Percentiles rank a stretch among this genome's conserved stretches.
Evolutionary conservation across 1,140 invertebrate species (phyloP).

Genomic region (Lethrus apterus): DNA sequence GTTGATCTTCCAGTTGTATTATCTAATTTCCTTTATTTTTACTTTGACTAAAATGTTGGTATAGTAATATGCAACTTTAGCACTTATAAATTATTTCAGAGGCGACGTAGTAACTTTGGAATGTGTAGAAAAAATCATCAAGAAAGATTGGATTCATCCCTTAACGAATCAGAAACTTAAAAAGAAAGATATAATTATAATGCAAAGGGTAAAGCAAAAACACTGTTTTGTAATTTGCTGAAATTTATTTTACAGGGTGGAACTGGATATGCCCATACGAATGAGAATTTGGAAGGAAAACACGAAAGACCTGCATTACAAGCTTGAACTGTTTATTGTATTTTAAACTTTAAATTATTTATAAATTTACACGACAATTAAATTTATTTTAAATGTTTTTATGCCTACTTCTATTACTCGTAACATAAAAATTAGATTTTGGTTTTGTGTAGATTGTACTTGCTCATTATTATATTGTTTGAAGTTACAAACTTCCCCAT

Average conservation of each 20-base stretch:
- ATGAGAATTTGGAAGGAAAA: constrained; percentile 74
- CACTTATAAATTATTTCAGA: constrained; percentile 54
- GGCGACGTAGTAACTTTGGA: constrained; percentile 96
- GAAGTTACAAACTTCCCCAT: too few relatives aligned
- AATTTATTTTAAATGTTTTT: too few relatives aligned
- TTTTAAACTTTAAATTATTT: too few relatives aligned
- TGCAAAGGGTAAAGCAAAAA: constrained; percentile 86
- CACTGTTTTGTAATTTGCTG: constrained; percentile 13
- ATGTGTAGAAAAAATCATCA: constrained; percentile 93
- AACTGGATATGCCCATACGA: constrained; percentile 88
- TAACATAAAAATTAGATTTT: too few relatives aligned
- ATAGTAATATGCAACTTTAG: not conserved
- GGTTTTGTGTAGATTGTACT: too few relatives aligned
- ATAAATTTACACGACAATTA: too few relatives aligned
- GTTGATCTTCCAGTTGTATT: too few relatives aligned
- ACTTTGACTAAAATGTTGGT: not conserved
- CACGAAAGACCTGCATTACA: constrained; percentile 82
- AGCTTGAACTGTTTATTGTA: constrained; percentile 54
- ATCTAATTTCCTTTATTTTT: not conserved
- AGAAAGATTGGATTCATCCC: constrained; percentile 96
- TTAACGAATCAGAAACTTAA: constrained; percentile 79
- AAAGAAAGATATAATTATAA: constrained; percentile 86
- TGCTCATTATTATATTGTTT: too few relatives aligned
- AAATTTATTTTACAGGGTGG: constrained; percentile 60
- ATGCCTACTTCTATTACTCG: too few relatives aligned